Base-by-base conservation (phyloP, 1,140 invertebrate genomes). In the Drosophila ironensis region DNA sequence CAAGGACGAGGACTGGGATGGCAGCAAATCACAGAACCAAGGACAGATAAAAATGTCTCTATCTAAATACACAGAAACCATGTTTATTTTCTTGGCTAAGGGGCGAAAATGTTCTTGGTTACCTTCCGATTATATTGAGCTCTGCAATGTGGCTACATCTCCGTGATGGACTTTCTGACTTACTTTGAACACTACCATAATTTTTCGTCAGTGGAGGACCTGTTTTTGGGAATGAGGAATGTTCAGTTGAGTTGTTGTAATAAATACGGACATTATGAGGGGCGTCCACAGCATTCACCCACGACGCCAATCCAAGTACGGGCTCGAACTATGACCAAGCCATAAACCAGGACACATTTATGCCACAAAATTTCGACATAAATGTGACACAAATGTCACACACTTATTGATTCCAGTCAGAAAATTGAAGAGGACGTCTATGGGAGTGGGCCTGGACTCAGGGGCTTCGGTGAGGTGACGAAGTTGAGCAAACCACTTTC, bases 301-400 rank as follows among this genome's bases (percentile, higher is more conserved):
- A 14, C 27, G 42, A n/a, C 19, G 40, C 38, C 37, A 33, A 25
- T 14, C 40, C 25, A 17, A 35, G 33, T 46, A 52, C 44, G 27
- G 37, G 27, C 50, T 37, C 54, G 54, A 74, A 53, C 41, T 67
- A 72, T 61, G 46, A 69, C 60, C 56, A 40, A 12, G 70, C 75
- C 59, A 67, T 81, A 82, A 81, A 63, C 54, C 60, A 57, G 60
- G 59, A 37, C 60, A 71, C 77, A 82, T 82, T 82, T 76, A 82
- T 80, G 60, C 77, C 72, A 59, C 77, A 59, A 24, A 76, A 57
- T 67, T 76, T 72, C 47, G 77, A 81, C 77, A 81, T 80, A 81
- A 82, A 81, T 82, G 76, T 81, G 77, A 81, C 76, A 81, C 77
- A 81, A 81, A 75, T 81, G 77, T 81, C 72, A 81, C 60, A 76